Evolutionary conservation across 2,797 vertebrate species (phyloP).

Genomic region (Enteromius fasciolatus): DNA sequence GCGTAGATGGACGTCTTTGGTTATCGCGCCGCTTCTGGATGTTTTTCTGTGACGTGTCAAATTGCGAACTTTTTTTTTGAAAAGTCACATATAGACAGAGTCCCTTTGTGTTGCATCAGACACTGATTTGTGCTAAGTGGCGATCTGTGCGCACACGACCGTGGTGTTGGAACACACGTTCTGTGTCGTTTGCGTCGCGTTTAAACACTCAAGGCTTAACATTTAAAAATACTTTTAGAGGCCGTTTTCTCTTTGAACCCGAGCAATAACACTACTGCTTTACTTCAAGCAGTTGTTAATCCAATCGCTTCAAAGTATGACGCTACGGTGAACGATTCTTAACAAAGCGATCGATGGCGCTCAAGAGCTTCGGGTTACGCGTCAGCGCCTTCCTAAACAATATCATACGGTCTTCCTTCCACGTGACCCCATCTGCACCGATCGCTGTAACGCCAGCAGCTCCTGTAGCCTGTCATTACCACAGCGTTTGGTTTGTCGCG

Average conservation of each 20-base stretch:
- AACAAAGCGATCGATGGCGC: slow-evolving; percentile 45
- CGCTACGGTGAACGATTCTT: slow-evolving; percentile 32
- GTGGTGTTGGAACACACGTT: neutral
- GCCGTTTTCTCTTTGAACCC: neutral
- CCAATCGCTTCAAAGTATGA: slow-evolving; percentile 19
- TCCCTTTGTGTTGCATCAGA: neutral
- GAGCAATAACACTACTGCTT: neutral
- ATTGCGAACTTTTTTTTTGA: neutral
- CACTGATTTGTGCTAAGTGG: neutral
- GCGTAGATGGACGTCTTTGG: neutral
- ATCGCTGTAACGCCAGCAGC: neutral
- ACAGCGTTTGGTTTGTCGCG: neutral
- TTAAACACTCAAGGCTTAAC: neutral
- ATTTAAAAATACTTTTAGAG: neutral
- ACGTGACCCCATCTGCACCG: neutral
- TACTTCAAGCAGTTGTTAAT: slow-evolving; percentile 25
- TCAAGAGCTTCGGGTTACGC: slow-evolving; percentile 48
- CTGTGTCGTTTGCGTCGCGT: neutral
- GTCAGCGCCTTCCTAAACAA: slow-evolving; percentile 35
- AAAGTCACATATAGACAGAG: neutral
- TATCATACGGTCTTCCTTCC: neutral
- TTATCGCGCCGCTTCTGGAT: neutral
- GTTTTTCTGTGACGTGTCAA: neutral
- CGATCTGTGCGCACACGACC: neutral
- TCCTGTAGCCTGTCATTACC: neutral